Evolutionary conservation across 2,888 invertebrate species (phyloP).

Genomic region (Caenorhabditis sulstoni): DNA sequence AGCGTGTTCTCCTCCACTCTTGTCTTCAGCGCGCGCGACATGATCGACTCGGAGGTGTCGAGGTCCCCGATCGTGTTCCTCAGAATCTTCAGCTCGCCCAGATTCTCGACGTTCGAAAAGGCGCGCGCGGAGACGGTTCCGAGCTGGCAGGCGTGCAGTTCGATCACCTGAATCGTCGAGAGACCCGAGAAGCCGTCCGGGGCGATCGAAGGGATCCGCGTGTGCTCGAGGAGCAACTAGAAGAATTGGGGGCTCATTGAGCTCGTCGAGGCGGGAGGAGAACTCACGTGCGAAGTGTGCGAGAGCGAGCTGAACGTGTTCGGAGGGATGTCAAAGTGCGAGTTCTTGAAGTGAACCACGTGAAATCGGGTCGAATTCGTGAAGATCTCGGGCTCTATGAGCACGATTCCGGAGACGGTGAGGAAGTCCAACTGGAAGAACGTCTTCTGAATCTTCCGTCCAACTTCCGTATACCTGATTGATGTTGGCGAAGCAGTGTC

Average conservation of each 20-base stretch:
- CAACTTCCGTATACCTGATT: slow-evolving; percentile 42
- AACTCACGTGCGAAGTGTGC: slow-evolving; percentile 51
- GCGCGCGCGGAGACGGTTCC: slow-evolving; percentile 65
- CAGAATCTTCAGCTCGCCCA: slow-evolving; percentile 63
- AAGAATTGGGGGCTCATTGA: slow-evolving; percentile 10
- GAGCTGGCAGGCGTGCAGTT: slow-evolving; percentile 66
- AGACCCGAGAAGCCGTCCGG: slow-evolving; percentile 68
- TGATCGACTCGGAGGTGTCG: slow-evolving; percentile 62
- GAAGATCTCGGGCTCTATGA: slow-evolving; percentile 67
- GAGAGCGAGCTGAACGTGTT: slow-evolving; percentile 56
- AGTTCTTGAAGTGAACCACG: slow-evolving; percentile 63
- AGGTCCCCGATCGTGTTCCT: slow-evolving; percentile 59
- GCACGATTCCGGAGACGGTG: slow-evolving; percentile 61
- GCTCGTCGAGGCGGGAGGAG: neutral
- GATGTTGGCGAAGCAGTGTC: slow-evolving; percentile 64
- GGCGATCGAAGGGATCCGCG: slow-evolving; percentile 54
- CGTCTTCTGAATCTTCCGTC: neutral
- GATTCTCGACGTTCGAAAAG: slow-evolving; percentile 64
- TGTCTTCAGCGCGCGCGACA: slow-evolving; percentile 62
- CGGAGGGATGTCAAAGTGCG: slow-evolving; percentile 63
- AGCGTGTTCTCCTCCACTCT: slow-evolving; percentile 66
- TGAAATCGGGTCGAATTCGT: slow-evolving; percentile 67
- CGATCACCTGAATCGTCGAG: slow-evolving; percentile 66
- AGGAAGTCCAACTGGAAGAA: slow-evolving; percentile 64
- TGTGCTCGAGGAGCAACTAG: slow-evolving; percentile 69